Conservation (phyloP, 1,140 invertebrate species). For the Calosoma granatense region DNA sequence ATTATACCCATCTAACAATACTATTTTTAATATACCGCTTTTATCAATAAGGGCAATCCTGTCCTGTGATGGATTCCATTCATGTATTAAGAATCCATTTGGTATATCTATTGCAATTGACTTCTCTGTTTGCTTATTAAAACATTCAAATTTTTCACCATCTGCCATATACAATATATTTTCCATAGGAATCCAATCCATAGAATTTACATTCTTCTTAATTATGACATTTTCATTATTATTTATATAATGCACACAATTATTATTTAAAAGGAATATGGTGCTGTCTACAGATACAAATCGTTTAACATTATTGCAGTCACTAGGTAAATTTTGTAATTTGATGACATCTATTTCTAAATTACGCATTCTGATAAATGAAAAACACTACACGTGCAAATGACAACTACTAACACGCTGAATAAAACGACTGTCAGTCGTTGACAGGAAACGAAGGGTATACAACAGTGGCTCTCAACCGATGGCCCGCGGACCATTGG, state of each 20-base stretch:
- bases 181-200: background rate
- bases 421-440: too few relatives aligned
- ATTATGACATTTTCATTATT: background rate
- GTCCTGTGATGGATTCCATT: background rate
- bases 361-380: background rate
- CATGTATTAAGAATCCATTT: background rate
- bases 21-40: background rate
- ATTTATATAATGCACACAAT: background rate
- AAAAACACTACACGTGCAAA: too few relatives aligned
- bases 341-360: background rate
- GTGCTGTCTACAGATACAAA: background rate
- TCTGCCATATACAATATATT: background rate
- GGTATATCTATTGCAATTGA: background rate
- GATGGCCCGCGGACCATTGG: too few relatives aligned
- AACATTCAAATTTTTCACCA: background rate
- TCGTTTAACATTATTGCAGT: background rate
- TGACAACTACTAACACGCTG: background rate
- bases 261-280: background rate
- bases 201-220: background rate
- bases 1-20: background rate
- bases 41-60: background rate
- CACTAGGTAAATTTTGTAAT: background rate
- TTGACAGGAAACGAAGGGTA: too few relatives aligned
- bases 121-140: background rate
- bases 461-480: too few relatives aligned